Evolutionary conservation across 2,797 vertebrate genomes (phyloP).

Genomic region (Aulostomus chinensis): DNA sequence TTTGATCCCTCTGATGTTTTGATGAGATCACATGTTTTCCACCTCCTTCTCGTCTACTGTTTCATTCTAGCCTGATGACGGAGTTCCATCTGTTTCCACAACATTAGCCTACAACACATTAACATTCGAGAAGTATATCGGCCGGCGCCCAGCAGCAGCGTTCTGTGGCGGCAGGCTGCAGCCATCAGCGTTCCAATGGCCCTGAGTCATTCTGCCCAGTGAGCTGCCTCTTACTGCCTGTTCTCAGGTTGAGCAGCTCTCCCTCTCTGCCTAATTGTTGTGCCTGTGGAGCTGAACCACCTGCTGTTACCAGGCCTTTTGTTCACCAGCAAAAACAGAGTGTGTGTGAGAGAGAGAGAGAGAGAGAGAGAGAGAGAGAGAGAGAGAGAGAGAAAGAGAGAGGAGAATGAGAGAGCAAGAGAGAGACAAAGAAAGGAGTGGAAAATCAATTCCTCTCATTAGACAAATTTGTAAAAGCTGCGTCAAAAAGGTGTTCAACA

Average conservation of each 20-base stretch:
- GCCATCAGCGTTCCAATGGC: slow-evolving; percentile 52
- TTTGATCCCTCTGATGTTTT: slow-evolving; percentile 70
- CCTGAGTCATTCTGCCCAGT: slow-evolving; percentile 57
- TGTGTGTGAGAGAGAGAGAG: slow-evolving; percentile 12
- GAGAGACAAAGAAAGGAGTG: slow-evolving; percentile 20
- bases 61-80: slow-evolving; percentile 66
- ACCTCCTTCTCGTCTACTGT: slow-evolving; percentile 60
- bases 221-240: slow-evolving; percentile 52
- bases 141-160: slow-evolving; percentile 45
- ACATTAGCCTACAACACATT: slow-evolving; percentile 68
- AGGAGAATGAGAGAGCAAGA: slow-evolving; percentile 6
- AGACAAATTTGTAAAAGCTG: slow-evolving; percentile 80
- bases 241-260: slow-evolving; percentile 46
- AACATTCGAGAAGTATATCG: slow-evolving; percentile 48
- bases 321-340: too few relatives aligned
- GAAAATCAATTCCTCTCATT: slow-evolving; percentile 82
- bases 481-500: slow-evolving; percentile 78
- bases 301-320: slow-evolving; percentile 63
- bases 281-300: slow-evolving; percentile 65
- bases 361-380: slow-evolving; percentile 1
- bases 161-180: slow-evolving; percentile 39
- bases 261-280: slow-evolving; percentile 64
- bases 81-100: slow-evolving; percentile 70
- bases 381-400: slow-evolving; percentile 26
- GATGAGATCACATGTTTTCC: slow-evolving; percentile 66